phyloP scores from a whole-genome alignment of 2,797 vertebrate species.

The Telmatherina bonti region DNA sequence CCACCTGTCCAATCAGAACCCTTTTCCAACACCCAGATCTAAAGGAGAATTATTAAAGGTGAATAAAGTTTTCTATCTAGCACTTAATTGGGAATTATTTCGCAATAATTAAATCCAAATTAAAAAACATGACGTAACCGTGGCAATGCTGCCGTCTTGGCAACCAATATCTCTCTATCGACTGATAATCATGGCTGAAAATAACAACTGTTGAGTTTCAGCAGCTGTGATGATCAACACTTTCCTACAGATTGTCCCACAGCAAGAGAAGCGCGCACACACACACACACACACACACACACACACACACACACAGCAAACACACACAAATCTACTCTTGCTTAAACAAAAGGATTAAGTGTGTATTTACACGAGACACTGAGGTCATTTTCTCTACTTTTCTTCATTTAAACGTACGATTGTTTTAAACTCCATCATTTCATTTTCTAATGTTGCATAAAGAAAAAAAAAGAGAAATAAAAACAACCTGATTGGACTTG shows the following conservation, averaged over 20 bases:
- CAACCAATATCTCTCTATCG: too few relatives aligned
- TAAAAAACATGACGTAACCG: too few relatives aligned
- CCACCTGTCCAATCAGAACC: too few relatives aligned
- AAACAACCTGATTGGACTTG: conserved; percentile 1
- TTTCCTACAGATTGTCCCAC: conserved; percentile 24
- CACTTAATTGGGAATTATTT: too few relatives aligned
- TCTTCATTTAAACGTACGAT: conserved; percentile 12
- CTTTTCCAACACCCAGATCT: too few relatives aligned
- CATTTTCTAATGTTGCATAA: background rate
- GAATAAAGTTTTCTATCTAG: too few relatives aligned
- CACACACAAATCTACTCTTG: conserved; percentile 3
- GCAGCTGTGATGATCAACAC: conserved; percentile 19
- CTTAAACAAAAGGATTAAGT: conserved; percentile 9
- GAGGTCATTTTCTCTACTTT: background rate
- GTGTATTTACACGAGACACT: conserved; percentile 20
- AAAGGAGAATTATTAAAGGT: too few relatives aligned
- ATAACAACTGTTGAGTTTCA: conserved; percentile 17
- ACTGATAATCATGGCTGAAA: background rate
- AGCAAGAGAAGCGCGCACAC: conserved; percentile 14
- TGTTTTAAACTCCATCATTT: background rate
- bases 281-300: conserved; percentile 53
- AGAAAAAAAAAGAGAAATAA: background rate
- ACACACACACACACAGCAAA: conserved; percentile 39
- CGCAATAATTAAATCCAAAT: too few relatives aligned
- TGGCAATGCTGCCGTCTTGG: too few relatives aligned